Percentiles rank a stretch among this genome's conserved stretches.
phyloP scores from a whole-genome alignment of 2,113 vertebrate species.

The Poecile atricapillus region DNA sequence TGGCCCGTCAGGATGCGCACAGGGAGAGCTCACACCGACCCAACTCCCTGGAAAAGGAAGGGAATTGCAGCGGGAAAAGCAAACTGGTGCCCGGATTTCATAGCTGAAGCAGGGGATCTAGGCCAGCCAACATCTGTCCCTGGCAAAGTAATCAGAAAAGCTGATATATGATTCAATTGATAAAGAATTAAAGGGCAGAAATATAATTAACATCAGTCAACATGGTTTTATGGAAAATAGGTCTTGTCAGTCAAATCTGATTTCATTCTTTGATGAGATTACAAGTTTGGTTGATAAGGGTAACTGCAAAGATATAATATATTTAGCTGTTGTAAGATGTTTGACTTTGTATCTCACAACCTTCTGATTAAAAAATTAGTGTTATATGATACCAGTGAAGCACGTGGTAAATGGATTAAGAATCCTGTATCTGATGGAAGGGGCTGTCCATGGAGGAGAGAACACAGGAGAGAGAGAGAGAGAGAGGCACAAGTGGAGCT shows the following conservation, averaged over 20 bases:
- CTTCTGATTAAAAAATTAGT: conserved; percentile 57
- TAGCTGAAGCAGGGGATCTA: background rate
- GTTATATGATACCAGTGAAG: background rate
- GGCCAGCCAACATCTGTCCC: conserved; percentile 27
- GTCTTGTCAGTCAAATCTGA: conserved; percentile 53
- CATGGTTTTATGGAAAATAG: conserved; percentile 27
- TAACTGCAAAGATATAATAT: conserved; percentile 5
- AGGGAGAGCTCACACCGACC: rapidly evolving
- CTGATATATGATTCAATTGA: background rate
- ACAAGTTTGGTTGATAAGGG: conserved; percentile 49
- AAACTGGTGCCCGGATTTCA: background rate
- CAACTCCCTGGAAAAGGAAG: background rate
- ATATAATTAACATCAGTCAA: conserved; percentile 56
- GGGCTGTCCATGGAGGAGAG: background rate
- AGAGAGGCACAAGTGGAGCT: background rate
- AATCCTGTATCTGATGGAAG: background rate
- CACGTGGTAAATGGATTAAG: background rate
- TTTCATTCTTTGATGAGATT: conserved; percentile 57
- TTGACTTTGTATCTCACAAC: conserved; percentile 41
- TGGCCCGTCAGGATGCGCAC: rapidly evolving
- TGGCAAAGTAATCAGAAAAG: background rate
- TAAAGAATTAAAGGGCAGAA: conserved; percentile 34
- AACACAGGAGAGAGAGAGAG: background rate
- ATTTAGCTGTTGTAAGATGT: conserved; percentile 38
- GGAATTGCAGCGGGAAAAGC: background rate